Evolutionary conservation across 2,113 vertebrate genomes (phyloP).

Genomic region (Ptyas mucosa): DNA sequence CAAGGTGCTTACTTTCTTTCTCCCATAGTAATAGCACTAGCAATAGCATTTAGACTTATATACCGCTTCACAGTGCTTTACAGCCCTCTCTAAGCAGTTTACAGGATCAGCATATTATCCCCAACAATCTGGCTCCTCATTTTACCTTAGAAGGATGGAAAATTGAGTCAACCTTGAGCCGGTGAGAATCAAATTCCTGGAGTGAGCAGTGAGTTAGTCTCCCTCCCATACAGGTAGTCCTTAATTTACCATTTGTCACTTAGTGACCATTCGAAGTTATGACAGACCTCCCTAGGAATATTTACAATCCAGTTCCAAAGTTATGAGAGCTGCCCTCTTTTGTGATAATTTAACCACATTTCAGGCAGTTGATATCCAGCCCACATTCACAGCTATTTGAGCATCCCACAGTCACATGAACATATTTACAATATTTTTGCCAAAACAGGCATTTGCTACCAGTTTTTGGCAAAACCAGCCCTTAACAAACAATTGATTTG

Average conservation of each 20-base stretch:
- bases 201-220: background rate
- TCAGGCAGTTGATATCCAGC: background rate
- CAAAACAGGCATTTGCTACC: background rate
- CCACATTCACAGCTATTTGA: background rate
- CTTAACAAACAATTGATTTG: background rate
- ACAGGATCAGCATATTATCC: background rate
- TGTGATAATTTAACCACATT: background rate
- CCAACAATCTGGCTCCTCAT: background rate
- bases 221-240: background rate
- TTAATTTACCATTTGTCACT: background rate
- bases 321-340: background rate
- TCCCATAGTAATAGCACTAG: background rate
- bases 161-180: background rate
- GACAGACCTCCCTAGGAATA: background rate
- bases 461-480: background rate
- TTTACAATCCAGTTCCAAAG: background rate
- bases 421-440: background rate
- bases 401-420: background rate
- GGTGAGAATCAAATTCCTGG: background rate
- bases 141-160: background rate
- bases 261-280: too few species aligned
- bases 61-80: too few species aligned
- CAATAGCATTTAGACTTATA: background rate
- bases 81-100: background rate
- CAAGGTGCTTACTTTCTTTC: background rate